phyloP scores from a whole-genome alignment of 2,888 invertebrate genomes.

The Diarsia brunnea region DNA sequence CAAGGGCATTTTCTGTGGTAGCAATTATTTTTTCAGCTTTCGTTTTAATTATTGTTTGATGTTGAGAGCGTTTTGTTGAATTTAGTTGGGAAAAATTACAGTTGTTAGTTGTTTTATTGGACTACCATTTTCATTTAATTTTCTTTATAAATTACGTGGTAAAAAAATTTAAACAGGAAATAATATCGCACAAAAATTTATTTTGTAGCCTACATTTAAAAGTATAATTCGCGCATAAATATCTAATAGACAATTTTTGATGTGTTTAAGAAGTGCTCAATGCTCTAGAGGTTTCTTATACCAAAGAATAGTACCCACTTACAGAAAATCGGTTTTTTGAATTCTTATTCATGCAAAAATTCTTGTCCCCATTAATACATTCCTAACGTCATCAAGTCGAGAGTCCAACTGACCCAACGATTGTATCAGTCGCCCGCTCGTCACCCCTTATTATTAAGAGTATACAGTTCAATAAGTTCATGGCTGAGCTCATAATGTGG shows the following conservation, averaged over 20 bases:
- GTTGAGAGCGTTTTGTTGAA: background rate
- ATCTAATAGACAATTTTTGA: slow-evolving; percentile 64
- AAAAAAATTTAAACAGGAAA: background rate
- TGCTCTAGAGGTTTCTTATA: background rate
- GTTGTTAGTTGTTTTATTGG: background rate
- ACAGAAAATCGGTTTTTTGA: slow-evolving; percentile 4
- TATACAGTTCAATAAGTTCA: slow-evolving; percentile 21
- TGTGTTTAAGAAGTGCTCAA: slow-evolving; percentile 59
- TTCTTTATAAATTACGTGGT: background rate
- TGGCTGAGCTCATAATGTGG: slow-evolving; percentile 14
- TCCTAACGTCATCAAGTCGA: slow-evolving; percentile 20
- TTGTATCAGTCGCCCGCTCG: slow-evolving; percentile 24
- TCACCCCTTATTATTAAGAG: slow-evolving; percentile 34
- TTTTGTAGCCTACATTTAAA: slow-evolving; percentile 12
- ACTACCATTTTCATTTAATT: background rate
- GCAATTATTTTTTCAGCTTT: background rate
- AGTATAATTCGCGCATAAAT: slow-evolving; percentile 52
- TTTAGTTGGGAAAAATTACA: background rate
- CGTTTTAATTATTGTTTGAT: slow-evolving; percentile 1
- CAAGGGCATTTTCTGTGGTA: background rate
- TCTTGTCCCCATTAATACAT: slow-evolving; percentile 17
- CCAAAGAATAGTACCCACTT: background rate
- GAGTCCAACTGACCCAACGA: slow-evolving; percentile 24
- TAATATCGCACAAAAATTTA: no score
- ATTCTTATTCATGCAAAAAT: background rate